A percentile compares a stretch with the other conserved stretches of the same genome.
phyloP scores from a whole-genome alignment of 2,888 invertebrate genomes.

The Scaptomyza flava region DNA sequence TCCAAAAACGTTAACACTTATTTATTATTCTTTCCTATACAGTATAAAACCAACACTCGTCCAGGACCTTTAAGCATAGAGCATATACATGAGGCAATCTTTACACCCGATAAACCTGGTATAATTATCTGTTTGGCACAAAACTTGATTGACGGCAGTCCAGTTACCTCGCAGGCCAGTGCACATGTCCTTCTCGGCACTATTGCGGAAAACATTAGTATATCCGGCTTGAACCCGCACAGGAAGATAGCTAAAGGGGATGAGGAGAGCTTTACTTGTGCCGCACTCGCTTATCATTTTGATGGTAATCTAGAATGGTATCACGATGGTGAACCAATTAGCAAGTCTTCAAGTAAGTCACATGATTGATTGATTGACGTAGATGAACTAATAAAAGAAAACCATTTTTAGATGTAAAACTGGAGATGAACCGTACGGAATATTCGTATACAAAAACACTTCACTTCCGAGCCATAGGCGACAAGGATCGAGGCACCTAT shows the following conservation, averaged over 20 bases:
- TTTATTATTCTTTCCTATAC: not conserved
- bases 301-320: constrained; percentile 86
- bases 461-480: constrained; percentile 81
- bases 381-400: not conserved
- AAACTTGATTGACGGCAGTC: constrained; percentile 83
- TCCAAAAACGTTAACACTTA: not conserved
- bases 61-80: constrained; percentile 70
- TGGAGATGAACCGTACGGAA: constrained; percentile 62
- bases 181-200: constrained; percentile 82
- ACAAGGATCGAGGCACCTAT: constrained; percentile 83
- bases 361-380: not conserved
- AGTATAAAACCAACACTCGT: constrained; percentile 59
- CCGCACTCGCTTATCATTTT: constrained; percentile 86
- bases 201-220: constrained; percentile 82
- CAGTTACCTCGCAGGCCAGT: constrained; percentile 58
- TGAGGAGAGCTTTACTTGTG: constrained; percentile 86
- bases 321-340: constrained; percentile 67
- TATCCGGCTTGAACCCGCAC: constrained; percentile 83
- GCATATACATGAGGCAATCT: constrained; percentile 81
- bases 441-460: constrained; percentile 83
- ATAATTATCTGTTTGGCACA: constrained; percentile 84
- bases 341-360: constrained; percentile 46
- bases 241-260: constrained; percentile 86
- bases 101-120: constrained; percentile 84
- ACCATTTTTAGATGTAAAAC: constrained; percentile 40